Conservation (phyloP, 2,888 invertebrate genomes). For the Campoplex capitator region DNA sequence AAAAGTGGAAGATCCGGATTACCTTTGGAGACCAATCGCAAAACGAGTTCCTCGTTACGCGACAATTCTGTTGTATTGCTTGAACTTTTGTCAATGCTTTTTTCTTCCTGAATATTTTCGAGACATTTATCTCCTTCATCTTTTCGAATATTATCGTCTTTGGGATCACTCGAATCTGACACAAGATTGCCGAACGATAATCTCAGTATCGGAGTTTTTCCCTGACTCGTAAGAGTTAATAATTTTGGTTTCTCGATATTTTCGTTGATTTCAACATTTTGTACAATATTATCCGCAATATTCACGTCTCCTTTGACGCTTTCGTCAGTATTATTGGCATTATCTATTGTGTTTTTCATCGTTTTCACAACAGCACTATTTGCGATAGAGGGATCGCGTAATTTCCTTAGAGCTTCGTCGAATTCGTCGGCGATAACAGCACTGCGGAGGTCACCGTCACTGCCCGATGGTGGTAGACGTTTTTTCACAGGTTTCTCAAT, state of each 20-base stretch:
- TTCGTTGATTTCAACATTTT: conserved; percentile 32
- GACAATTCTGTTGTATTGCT: conserved; percentile 17
- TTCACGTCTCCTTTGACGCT: not conserved
- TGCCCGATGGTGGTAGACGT: conserved; percentile 84
- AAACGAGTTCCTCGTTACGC: conserved; percentile 72
- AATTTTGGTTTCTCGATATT: conserved; percentile 73
- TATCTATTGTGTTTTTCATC: conserved; percentile 8
- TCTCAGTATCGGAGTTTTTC: conserved; percentile 80
- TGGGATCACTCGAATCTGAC: not conserved
- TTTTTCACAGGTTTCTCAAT: conserved; percentile 78
- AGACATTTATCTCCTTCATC: not conserved
- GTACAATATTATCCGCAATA: not conserved
- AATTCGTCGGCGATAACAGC: conserved; percentile 86
- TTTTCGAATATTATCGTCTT: conserved; percentile 21
- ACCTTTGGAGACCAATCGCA: conserved; percentile 76
- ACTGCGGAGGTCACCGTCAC: conserved; percentile 86
- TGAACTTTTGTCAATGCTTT: not conserved
- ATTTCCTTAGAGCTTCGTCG: conserved; percentile 86
- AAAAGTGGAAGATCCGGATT: conserved; percentile 75
- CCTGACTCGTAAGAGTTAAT: conserved; percentile 75
- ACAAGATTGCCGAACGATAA: conserved; percentile 71
- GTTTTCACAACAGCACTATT: not conserved
- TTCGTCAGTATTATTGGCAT: not conserved
- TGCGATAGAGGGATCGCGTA: conserved; percentile 79
- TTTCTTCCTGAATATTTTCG: not conserved